phyloP scores from a whole-genome alignment of 2,797 vertebrate genomes.

The Parambassis ranga region DNA sequence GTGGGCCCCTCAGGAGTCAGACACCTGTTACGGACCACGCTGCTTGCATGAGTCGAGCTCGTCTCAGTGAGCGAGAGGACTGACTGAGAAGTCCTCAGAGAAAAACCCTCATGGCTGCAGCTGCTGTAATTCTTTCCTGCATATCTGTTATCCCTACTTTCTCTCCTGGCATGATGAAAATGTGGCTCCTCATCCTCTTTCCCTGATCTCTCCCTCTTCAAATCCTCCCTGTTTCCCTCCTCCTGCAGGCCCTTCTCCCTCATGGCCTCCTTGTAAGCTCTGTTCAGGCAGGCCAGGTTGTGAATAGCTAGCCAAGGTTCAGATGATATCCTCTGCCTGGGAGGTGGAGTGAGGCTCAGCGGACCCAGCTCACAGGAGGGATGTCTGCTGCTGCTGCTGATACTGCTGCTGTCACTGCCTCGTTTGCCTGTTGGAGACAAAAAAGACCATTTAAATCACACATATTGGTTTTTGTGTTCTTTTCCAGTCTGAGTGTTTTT shows the following conservation, averaged over 20 bases:
- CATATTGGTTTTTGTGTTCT: too few species aligned
- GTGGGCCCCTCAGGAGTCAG: not conserved
- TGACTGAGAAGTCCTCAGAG: constrained; percentile 14
- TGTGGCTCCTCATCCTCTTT: not conserved
- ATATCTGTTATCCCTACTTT: constrained; percentile 4
- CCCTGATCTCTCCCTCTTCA: not conserved
- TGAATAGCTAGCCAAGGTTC: constrained; percentile 74
- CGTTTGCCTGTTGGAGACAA: constrained; percentile 23
- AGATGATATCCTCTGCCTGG: constrained; percentile 53
- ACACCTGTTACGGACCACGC: not conserved
- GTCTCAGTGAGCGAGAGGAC: constrained; percentile 24
- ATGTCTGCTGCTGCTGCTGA: constrained; percentile 18
- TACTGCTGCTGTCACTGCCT: constrained; percentile 22
- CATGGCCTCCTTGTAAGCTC: constrained; percentile 52
- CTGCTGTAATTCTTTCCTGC: constrained; percentile 1
- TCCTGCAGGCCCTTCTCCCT: constrained; percentile 22
- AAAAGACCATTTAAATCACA: not conserved
- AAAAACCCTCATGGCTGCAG: not conserved
- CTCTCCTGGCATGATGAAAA: not conserved
- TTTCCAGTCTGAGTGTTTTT: too few species aligned
- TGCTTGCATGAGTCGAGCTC: not conserved
- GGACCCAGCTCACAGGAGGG: constrained; percentile 27
- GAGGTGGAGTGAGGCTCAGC: not conserved
- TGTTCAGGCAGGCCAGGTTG: constrained; percentile 66
- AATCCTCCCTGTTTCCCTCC: not conserved